A percentile compares a stretch with the other conserved stretches of the same genome.
Conservation (phyloP, 2,888 invertebrate genomes). For the Arctia plantaginis region DNA sequence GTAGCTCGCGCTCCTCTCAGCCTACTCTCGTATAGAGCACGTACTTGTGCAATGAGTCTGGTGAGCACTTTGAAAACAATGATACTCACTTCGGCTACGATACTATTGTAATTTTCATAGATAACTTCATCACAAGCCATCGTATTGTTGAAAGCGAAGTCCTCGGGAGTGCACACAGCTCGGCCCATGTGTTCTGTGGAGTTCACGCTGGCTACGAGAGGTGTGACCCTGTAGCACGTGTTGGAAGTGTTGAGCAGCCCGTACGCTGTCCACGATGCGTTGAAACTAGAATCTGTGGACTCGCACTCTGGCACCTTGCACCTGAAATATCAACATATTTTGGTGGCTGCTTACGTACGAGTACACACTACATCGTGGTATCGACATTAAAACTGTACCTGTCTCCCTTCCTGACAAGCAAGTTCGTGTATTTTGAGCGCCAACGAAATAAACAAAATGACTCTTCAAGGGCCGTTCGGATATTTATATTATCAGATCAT, state of each 20-base stretch:
- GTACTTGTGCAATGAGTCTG: background rate
- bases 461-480: too few species aligned
- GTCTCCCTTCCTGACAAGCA: background rate
- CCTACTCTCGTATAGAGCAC: background rate
- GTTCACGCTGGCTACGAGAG: conserved; percentile 35
- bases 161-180: conserved; percentile 68
- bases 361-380: too few species aligned
- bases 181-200: conserved; percentile 29
- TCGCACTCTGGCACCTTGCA: conserved; percentile 78
- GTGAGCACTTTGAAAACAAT: background rate
- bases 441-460: too few species aligned
- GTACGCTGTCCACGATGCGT: conserved; percentile 82
- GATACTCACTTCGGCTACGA: conserved; percentile 88
- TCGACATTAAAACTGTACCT: background rate
- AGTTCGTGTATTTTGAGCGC: too few species aligned
- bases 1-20: background rate
- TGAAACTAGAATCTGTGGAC: conserved; percentile 53
- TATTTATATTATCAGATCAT: too few species aligned
- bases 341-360: background rate
- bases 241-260: conserved; percentile 70
- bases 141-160: conserved; percentile 67
- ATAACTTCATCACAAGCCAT: conserved; percentile 84
- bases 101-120: conserved; percentile 87
- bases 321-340: conserved; percentile 52
- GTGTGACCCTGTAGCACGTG: conserved; percentile 72